These are phyloP conservation scores for Drosophila rufa DNA, from an alignment of 1,140 invertebrate species.

Conservation along the genomic window DNA sequence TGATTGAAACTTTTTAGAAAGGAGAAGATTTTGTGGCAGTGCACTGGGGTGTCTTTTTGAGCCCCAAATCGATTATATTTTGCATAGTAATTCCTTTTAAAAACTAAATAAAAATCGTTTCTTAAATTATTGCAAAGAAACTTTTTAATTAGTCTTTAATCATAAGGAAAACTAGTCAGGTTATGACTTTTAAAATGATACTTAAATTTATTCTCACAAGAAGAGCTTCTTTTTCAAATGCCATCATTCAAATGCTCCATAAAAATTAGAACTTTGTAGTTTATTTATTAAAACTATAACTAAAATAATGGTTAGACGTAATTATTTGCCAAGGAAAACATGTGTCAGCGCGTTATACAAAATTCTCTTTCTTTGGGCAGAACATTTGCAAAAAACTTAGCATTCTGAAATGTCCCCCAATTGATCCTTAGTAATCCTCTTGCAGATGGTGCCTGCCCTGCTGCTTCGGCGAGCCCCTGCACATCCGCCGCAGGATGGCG, in stretches of 20 bases:
- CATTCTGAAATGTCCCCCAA: slow-evolving; percentile 17
- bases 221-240: too few species aligned
- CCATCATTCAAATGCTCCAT: too few species aligned
- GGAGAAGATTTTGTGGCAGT: slow-evolving; percentile 10
- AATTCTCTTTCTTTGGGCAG: slow-evolving; percentile 3
- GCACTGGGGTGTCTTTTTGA: not conserved
- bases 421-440: slow-evolving; percentile 63
- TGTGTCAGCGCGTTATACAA: not conserved
- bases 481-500: slow-evolving; percentile 85
- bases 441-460: slow-evolving; percentile 60
- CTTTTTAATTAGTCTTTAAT: too few species aligned
- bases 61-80: not conserved
- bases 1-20: not conserved
- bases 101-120: not conserved
- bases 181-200: too few species aligned
- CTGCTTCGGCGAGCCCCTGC: slow-evolving; percentile 66
- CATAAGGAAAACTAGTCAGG: too few species aligned
- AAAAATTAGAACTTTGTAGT: too few species aligned
- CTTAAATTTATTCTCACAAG: too few species aligned
- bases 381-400: slow-evolving; percentile 9
- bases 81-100: not conserved
- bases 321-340: not conserved
- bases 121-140: not conserved
- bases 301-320: not conserved
- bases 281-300: not conserved